These are phyloP conservation scores for Diplodus puntazzo DNA, from an alignment of 2,797 vertebrate species.

Conservation along the genomic window DNA sequence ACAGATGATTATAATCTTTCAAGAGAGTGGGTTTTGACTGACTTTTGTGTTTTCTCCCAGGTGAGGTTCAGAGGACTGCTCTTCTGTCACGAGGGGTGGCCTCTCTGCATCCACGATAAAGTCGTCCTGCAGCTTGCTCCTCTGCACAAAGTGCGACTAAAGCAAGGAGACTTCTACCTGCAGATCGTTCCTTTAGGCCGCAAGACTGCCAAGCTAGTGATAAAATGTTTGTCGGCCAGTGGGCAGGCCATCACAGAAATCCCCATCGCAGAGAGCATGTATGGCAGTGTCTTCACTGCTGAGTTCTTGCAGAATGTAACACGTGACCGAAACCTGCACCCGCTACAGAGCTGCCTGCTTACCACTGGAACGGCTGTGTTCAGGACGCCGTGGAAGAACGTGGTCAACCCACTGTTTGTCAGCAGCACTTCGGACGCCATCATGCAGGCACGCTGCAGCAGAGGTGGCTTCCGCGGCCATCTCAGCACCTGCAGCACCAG, in stretches of 20 bases:
- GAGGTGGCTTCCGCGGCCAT: constrained; percentile 75
- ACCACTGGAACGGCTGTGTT: constrained; percentile 86
- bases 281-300: constrained; percentile 87
- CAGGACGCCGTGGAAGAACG: constrained; percentile 89
- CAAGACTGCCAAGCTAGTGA: constrained; percentile 86
- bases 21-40: constrained; percentile 36
- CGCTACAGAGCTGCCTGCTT: constrained; percentile 89
- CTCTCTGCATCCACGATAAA: constrained; percentile 89
- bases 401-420: constrained; percentile 87
- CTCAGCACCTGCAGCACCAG: constrained; percentile 81
- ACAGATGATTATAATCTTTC: constrained; percentile 33
- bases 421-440: constrained; percentile 82
- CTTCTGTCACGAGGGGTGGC: constrained; percentile 90
- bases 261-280: constrained; percentile 88
- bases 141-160: constrained; percentile 87
- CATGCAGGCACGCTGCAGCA: constrained; percentile 79
- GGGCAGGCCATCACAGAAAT: constrained; percentile 88
- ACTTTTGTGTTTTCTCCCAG: constrained; percentile 75
- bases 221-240: constrained; percentile 89
- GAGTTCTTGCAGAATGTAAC: constrained; percentile 90
- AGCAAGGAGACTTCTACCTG: constrained; percentile 90
- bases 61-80: constrained; percentile 85
- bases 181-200: constrained; percentile 87
- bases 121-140: constrained; percentile 88
- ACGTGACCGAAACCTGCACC: constrained; percentile 81